Percentiles rank a stretch among this genome's conserved stretches.
phyloP scores from a whole-genome alignment of 2,113 vertebrate genomes.

The Girardinichthys multiradiatus region DNA sequence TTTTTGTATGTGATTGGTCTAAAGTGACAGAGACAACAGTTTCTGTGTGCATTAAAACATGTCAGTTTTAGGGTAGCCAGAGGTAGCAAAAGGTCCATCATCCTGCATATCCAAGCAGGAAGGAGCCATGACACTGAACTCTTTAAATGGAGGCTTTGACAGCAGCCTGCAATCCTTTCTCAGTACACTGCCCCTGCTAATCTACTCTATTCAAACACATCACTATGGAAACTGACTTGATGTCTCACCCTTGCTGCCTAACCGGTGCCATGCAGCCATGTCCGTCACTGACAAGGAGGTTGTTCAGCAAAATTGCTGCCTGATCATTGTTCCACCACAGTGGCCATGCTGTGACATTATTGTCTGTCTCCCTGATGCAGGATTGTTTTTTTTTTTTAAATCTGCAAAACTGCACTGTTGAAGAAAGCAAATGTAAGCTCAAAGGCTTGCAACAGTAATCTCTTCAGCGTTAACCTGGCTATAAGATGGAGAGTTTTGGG shows the following conservation, averaged over 20 bases:
- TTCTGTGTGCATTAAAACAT: constrained; percentile 8
- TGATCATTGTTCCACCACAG: constrained; percentile 23
- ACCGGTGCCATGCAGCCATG: constrained; percentile 70
- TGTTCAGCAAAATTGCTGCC: constrained; percentile 52
- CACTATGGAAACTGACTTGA: constrained; percentile 84
- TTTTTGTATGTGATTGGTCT: constrained; percentile 8
- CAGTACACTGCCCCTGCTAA: constrained; percentile 74
- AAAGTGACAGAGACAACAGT: background rate
- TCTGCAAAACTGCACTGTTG: background rate
- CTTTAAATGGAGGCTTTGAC: constrained; percentile 71
- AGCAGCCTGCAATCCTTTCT: constrained; percentile 71
- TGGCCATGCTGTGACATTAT: constrained; percentile 22
- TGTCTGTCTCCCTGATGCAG: constrained; percentile 14
- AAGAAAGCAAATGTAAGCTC: constrained; percentile 21
- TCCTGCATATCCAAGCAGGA: constrained; percentile 49
- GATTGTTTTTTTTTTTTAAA: constrained; percentile 19
- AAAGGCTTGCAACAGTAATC: constrained; percentile 20
- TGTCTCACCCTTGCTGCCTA: constrained; percentile 71
- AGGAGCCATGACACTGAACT: constrained; percentile 53
- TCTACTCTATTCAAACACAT: constrained; percentile 77
- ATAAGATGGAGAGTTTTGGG: constrained; percentile 31
- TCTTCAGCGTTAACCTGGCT: constrained; percentile 23
- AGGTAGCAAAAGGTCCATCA: constrained; percentile 41
- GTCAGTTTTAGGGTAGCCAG: constrained; percentile 9
- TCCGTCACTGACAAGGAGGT: constrained; percentile 58